Percentiles rank a stretch among this genome's conserved stretches.
phyloP scores from a whole-genome alignment of 1,140 invertebrate species.

The Euura saliciscinereae region DNA sequence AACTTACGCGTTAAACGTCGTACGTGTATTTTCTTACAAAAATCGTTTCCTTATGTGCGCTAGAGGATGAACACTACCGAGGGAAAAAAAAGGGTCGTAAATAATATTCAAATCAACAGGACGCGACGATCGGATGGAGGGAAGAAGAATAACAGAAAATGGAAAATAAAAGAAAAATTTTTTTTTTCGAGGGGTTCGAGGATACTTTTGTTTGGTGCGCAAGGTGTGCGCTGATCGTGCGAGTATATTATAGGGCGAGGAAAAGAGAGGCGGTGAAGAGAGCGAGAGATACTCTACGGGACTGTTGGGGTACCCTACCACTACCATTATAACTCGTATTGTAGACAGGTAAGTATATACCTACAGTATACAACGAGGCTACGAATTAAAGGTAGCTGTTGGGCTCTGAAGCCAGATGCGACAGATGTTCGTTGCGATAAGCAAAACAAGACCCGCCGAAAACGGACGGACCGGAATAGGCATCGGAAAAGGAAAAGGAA shows the following conservation, averaged over 20 bases:
- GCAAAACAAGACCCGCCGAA: background rate
- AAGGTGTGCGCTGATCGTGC: conserved; percentile 15
- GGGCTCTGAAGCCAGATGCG: background rate
- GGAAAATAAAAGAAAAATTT: no score
- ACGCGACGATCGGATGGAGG: no score
- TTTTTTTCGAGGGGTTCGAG: background rate
- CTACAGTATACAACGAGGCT: background rate
- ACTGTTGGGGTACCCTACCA: conserved; percentile 13
- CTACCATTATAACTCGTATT: background rate
- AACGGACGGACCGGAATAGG: background rate
- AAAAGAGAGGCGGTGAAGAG: conserved; percentile 1
- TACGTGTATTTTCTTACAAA: no score
- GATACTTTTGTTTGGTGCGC: background rate
- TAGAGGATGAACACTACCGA: no score
- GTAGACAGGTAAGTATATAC: no score
- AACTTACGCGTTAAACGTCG: no score
- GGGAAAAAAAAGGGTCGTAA: no score
- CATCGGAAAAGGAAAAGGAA: background rate
- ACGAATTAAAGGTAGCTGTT: background rate
- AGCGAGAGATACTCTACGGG: conserved; percentile 18
- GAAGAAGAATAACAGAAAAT: no score
- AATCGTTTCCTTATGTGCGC: no score
- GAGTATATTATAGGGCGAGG: background rate
- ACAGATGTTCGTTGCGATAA: conserved; percentile 3
- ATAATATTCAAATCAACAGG: no score